A percentile compares a stretch with the other conserved stretches of the same genome.
Conservation (phyloP, 2,797 vertebrate genomes). For the Leucoraja ocellata region DNA sequence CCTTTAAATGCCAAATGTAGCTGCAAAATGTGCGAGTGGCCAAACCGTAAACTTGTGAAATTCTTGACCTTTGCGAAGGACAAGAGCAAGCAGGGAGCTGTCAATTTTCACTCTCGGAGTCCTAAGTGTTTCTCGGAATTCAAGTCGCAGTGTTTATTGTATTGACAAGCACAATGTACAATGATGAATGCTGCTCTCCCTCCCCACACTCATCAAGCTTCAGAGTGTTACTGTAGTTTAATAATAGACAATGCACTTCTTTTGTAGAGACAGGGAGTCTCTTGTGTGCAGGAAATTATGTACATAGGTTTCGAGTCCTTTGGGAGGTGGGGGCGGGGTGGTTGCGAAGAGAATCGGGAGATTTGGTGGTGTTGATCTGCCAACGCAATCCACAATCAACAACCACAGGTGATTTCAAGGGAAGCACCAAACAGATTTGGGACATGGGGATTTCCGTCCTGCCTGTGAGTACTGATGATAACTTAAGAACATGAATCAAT, state of each 20-base stretch:
- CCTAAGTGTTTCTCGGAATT: slow-evolving; percentile 31
- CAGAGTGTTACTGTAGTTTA: slow-evolving; percentile 33
- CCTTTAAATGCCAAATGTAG: background rate
- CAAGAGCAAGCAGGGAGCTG: background rate
- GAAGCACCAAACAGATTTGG: background rate
- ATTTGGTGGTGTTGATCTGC: background rate
- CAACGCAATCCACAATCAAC: background rate
- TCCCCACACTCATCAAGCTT: background rate
- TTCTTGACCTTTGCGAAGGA: background rate
- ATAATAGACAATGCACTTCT: slow-evolving; percentile 34
- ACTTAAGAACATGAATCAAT: background rate
- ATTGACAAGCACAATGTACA: slow-evolving; percentile 33
- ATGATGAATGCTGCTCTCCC: slow-evolving; percentile 28
- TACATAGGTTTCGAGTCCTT: slow-evolving; percentile 1
- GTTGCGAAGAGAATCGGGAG: background rate
- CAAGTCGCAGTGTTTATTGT: slow-evolving; percentile 30
- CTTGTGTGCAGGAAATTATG: slow-evolving; percentile 27
- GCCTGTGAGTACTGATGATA: background rate
- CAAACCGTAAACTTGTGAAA: background rate
- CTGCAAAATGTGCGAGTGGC: background rate
- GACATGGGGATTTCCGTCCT: background rate
- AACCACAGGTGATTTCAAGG: slow-evolving; percentile 11
- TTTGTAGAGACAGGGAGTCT: slow-evolving; percentile 26
- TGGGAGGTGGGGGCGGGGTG: background rate
- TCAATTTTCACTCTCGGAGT: background rate